Base-by-base conservation (phyloP, 2,888 invertebrate genomes). In the Volucella inanis region DNA sequence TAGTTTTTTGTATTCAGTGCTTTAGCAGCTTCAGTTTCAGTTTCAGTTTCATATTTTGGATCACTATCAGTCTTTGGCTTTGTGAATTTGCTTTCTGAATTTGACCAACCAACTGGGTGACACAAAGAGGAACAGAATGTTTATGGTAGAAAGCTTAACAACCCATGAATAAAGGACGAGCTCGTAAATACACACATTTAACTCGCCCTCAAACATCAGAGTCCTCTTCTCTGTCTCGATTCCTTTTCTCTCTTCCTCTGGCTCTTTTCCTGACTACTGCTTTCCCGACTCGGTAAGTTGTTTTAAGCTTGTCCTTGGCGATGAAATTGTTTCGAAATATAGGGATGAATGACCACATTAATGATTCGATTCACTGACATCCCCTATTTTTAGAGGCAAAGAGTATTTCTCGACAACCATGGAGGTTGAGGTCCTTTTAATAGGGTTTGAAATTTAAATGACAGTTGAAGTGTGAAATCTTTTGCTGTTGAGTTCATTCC, bases 341-440 rank as follows among this genome's bases (percentile, higher is more conserved):
- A 75, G 80, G 75, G 84, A 80, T 65, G 84, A 84, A 84, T 84
- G 84, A 84, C 84, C 84, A 80, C 80, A 71, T 84, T 84, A 84
- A 75, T 65, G 75, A 75, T 76, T 70, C 70, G 70, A 64, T 64
- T 70, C 68, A 70, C 22, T 55, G 77, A 47, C 61, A 62, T 43
- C 38, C 55, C n/a, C 50, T 18, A 39, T 54, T 18, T 54, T 38
- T 43, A 31, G 43, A 57, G 50, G 6, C 6, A 31, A 31, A 31
- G 6, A 31, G 31, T 6, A 31, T 31, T 4, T 55, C 49, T 47
- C n/a, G 39, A 11, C 11, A 11, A n/a, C 10, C 3, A 41, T 0
- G 4, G 18, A 18, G 43, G 54, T 18, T 45, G 57, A 22, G 9
- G 4, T 39, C 15, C 14, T 38, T 4, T 12, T 54, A 31, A 61